These are phyloP conservation scores for Parthenolecanium corni DNA, from an alignment of 2,888 invertebrate species.

Conservation along the genomic window DNA sequence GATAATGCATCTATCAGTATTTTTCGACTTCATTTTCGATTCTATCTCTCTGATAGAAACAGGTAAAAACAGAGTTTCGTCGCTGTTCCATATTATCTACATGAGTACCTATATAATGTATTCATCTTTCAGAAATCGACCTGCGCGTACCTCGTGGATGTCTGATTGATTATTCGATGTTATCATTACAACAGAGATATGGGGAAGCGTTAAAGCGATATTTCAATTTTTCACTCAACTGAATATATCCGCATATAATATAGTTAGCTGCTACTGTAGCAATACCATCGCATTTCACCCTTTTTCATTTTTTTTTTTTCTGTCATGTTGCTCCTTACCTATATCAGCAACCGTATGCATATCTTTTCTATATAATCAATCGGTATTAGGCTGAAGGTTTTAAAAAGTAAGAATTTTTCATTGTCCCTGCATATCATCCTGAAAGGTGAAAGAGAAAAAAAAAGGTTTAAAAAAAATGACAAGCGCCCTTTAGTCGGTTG, in stretches of 20 bases:
- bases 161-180: constrained; percentile 14
- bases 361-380: constrained; percentile 23
- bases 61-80: too few relatives aligned
- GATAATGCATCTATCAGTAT: too few relatives aligned
- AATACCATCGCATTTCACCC: not conserved
- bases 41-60: too few relatives aligned
- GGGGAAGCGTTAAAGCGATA: constrained; percentile 24
- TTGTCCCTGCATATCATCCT: constrained; percentile 20
- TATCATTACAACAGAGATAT: constrained; percentile 9
- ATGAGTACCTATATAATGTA: too few relatives aligned
- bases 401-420: not conserved
- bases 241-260: constrained; percentile 26
- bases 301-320: too few relatives aligned
- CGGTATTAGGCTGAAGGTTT: constrained; percentile 1
- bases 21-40: too few relatives aligned
- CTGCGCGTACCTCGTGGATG: not conserved
- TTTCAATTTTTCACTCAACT: constrained; percentile 29
- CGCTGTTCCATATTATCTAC: too few relatives aligned
- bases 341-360: not conserved
- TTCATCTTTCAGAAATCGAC: too few relatives aligned
- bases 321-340: not conserved
- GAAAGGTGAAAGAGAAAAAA: not conserved
- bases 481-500: constrained; percentile 19
- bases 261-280: not conserved
- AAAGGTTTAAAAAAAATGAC: not conserved